Percentiles rank a stretch among this genome's conserved stretches.
phyloP scores from a whole-genome alignment of 2,113 vertebrate genomes.

The Eurypyga helias region DNA sequence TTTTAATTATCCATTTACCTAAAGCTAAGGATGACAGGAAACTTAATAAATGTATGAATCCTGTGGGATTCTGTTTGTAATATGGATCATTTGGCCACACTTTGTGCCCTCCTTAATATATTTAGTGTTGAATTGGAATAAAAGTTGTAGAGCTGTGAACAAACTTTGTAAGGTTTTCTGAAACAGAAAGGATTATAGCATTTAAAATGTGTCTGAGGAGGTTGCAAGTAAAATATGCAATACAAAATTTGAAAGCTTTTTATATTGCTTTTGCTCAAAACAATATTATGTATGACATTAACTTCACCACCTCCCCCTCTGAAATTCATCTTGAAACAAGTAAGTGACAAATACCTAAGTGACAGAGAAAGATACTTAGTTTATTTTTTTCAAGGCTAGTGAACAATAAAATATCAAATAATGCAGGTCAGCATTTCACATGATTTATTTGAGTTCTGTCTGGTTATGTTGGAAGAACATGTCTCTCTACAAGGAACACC shows the following conservation, averaged over 20 bases:
- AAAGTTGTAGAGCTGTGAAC: conserved; percentile 10
- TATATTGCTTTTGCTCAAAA: background rate
- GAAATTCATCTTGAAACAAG: conserved; percentile 7
- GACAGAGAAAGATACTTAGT: conserved; percentile 17
- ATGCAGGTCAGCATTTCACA: conserved; percentile 49
- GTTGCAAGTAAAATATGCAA: background rate
- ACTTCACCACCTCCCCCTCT: background rate
- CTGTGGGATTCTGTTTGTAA: conserved; percentile 34
- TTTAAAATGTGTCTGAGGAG: background rate
- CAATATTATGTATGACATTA: background rate
- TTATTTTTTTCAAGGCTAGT: conserved; percentile 20
- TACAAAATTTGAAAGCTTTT: background rate
- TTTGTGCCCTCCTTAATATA: background rate
- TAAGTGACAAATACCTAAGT: conserved; percentile 31
- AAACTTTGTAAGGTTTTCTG: conserved; percentile 20
- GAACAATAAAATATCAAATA: conserved; percentile 41
- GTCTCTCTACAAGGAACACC: conserved; percentile 11
- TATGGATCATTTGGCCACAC: conserved; percentile 1
- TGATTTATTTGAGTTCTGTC: conserved; percentile 8
- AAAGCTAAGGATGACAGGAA: conserved; percentile 38
- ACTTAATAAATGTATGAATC: conserved; percentile 27
- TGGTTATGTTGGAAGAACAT: background rate
- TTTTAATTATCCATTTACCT: conserved; percentile 28
- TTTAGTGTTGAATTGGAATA: conserved; percentile 1
- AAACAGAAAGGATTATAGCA: background rate